Conservation (phyloP, 2,113 vertebrate genomes). For the Eolophus roseicapilla region DNA sequence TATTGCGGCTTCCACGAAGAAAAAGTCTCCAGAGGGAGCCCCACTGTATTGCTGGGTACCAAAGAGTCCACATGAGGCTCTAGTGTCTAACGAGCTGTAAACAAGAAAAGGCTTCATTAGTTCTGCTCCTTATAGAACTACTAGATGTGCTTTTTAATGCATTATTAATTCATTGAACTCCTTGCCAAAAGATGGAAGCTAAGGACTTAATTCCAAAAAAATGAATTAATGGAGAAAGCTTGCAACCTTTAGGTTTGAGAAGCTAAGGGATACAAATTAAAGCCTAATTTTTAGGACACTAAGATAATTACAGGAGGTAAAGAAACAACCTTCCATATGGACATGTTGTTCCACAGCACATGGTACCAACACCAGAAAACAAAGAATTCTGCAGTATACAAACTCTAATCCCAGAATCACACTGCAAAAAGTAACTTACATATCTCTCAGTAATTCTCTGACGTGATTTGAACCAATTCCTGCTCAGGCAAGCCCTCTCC, state of each 20-base stretch:
- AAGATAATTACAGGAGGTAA: not conserved
- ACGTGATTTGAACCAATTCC: not conserved
- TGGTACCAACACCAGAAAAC: not conserved
- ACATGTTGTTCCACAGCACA: not conserved
- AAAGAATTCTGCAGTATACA: not conserved
- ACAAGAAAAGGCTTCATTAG: conserved; percentile 36
- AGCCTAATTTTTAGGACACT: not conserved
- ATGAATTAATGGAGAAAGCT: not conserved
- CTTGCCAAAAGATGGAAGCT: not conserved
- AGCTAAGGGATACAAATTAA: not conserved
- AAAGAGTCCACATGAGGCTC: not conserved
- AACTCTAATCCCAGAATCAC: not conserved
- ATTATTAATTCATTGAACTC: not conserved
- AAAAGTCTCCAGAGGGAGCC: not conserved
- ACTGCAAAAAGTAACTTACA: not conserved
- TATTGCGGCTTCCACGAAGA: not conserved
- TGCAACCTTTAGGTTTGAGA: not conserved
- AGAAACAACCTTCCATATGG: not conserved
- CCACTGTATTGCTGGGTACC: not conserved
- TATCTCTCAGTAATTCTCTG: not conserved
- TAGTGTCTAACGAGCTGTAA: conserved; percentile 8
- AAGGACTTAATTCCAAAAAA: not conserved
- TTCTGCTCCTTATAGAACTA: not conserved
- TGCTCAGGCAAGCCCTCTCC: not conserved
- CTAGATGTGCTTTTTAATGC: not conserved